Evolutionary conservation across 1,140 invertebrate genomes (phyloP).

Genomic region (Neodiprion virginianus): DNA sequence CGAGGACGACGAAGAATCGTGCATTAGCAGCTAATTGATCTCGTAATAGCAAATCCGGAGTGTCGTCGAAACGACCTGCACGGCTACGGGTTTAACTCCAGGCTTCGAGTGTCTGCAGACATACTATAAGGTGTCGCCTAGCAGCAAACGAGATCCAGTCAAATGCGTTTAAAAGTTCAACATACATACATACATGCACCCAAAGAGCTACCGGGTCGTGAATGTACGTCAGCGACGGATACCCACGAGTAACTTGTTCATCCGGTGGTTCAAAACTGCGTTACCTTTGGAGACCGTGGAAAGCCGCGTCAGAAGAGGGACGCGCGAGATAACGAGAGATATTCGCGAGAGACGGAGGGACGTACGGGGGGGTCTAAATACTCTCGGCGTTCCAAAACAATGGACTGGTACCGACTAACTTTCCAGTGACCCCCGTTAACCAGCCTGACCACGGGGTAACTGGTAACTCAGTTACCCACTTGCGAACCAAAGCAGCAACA

Average conservation of each 20-base stretch:
- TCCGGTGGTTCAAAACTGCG: conserved; percentile 43
- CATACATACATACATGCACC: not conserved
- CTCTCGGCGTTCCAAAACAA: conserved; percentile 48
- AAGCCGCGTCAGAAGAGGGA: not conserved
- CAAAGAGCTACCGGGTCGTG: conserved; percentile 4
- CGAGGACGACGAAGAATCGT: no score
- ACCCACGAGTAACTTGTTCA: conserved; percentile 46
- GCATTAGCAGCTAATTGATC: no score
- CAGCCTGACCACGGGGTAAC: conserved; percentile 43
- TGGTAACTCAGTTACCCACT: conserved; percentile 46
- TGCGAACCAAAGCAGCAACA: not conserved
- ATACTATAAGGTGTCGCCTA: no score
- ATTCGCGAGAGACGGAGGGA: conserved; percentile 17
- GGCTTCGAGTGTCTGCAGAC: no score
- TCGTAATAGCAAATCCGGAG: no score
- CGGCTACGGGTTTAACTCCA: no score
- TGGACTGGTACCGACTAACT: conserved; percentile 46
- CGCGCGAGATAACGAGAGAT: not conserved
- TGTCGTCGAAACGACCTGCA: no score
- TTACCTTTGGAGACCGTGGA: conserved; percentile 31
- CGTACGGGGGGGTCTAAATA: conserved; percentile 41
- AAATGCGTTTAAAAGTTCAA: conserved; percentile 49
- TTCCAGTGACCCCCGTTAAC: conserved; percentile 46
- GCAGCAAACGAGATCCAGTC: conserved; percentile 43
- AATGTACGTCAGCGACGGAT: conserved; percentile 10